phyloP scores from a whole-genome alignment of 2,797 vertebrate species.

The Iguana delicatissima region DNA sequence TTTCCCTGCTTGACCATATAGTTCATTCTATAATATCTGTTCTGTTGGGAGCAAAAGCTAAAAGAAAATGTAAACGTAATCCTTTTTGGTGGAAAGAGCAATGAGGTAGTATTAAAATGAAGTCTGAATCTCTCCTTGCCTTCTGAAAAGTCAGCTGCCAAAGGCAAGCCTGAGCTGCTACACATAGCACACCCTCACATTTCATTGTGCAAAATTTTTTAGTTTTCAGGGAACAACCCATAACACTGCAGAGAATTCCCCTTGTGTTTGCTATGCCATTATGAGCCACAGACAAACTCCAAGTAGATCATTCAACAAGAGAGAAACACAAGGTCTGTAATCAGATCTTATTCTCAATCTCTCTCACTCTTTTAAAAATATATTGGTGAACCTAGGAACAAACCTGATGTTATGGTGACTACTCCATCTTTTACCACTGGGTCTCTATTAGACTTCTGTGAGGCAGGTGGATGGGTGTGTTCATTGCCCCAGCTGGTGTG shows the following conservation, averaged over 20 bases:
- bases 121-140: slow-evolving; percentile 9
- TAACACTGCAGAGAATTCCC: slow-evolving; percentile 39
- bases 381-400: background rate
- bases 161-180: background rate
- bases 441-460: background rate
- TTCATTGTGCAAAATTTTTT: slow-evolving; percentile 16
- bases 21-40: background rate
- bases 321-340: background rate
- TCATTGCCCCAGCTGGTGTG: background rate
- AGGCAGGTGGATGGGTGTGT: background rate
- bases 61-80: background rate
- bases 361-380: background rate
- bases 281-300: slow-evolving; percentile 11
- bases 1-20: background rate
- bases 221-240: slow-evolving; percentile 41
- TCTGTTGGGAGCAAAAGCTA: background rate
- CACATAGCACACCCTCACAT: background rate
- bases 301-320: background rate
- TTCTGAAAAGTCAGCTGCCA: slow-evolving; percentile 14
- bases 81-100: background rate
- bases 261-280: slow-evolving; percentile 57
- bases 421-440: background rate
- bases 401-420: background rate
- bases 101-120: slow-evolving; percentile 26
- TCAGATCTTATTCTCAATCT: background rate